Percentiles rank a stretch among this genome's conserved stretches.
Evolutionary conservation across 2,797 vertebrate genomes (phyloP).

Genomic region (Geotrypetes seraphini): DNA sequence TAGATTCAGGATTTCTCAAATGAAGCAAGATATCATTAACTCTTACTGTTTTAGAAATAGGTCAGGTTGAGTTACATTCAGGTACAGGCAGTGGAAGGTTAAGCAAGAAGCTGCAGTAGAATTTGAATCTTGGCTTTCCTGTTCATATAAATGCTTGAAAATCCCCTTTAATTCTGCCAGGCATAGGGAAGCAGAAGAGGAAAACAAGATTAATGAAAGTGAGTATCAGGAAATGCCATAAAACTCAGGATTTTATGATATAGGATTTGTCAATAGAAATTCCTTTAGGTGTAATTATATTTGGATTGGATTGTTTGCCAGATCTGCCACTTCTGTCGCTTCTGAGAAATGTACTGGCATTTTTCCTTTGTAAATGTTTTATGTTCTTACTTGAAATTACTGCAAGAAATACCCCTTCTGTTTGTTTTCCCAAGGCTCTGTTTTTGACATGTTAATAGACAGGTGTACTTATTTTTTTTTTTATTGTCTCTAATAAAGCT

Average conservation of each 20-base stretch:
- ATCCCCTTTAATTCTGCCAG: too few species aligned
- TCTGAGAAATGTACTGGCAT: slow-evolving; percentile 4
- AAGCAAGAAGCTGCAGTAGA: too few species aligned
- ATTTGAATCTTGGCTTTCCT: too few species aligned
- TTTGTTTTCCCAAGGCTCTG: not conserved
- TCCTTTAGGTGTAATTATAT: not conserved
- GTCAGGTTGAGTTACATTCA: too few species aligned
- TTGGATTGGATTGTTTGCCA: not conserved
- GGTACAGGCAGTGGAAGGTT: too few species aligned
- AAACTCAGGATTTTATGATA: not conserved
- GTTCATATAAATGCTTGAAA: too few species aligned
- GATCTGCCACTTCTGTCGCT: slow-evolving; percentile 1
- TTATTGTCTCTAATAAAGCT: not conserved
- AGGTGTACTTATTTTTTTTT: slow-evolving; percentile 4
- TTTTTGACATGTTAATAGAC: slow-evolving; percentile 1
- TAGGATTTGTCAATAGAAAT: not conserved
- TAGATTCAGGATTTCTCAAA: too few species aligned
- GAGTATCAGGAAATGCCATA: too few species aligned
- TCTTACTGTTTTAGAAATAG: too few species aligned
- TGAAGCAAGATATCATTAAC: too few species aligned
- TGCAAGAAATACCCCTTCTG: not conserved
- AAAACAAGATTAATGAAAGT: not conserved
- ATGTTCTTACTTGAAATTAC: slow-evolving; percentile 1
- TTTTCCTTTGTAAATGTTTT: slow-evolving; percentile 14
- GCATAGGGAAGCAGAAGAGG: not conserved